Evolutionary conservation across 2,888 invertebrate species (phyloP), one percentile per base, ranked within the genome.

Genomic region (Lapara coniferarum): DNA sequence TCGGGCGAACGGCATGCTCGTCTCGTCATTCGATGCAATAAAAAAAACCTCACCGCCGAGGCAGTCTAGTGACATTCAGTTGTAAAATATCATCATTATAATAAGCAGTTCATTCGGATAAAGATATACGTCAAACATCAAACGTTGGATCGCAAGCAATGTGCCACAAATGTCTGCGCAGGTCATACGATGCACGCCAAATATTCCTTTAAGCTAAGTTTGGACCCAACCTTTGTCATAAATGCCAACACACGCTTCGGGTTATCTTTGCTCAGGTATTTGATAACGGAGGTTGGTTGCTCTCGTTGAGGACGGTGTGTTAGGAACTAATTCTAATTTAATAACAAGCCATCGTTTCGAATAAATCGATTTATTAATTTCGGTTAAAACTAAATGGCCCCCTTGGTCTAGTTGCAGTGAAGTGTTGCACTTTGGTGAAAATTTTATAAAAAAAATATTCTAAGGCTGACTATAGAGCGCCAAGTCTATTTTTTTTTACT

Each of bases 251-350:
- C 70, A 66, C 66, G 56, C 67, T 78, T 72, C 72, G 74, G 69
- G 76, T 71, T 71, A 80, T 81, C 78, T 81, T 81, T 76, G 73
- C 49, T 13, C 75, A 81, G 83, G 80, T 82, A 83, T 85, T 86
- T 83, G 81, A 83, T 85, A 84, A 78, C 79, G 75, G 72, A 80
- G 77, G 79, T 76, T 76, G 74, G 69, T 49, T 66, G 71, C 3
- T 81, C 73, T 0, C 7, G 58, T 69, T 79, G 71, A n/a, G 69
- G 73, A 52, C 7, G 6, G 7, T 6, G n/a, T 16, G 71, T 77
- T 84, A 8, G 73, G 76, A 70, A 58, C 75, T 49, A 37, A 37
- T 37, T 58, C 51, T 7, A 55, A 2, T 37, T 37, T 37, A 37
- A 37, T 37, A 37, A 8, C 37, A 37, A 37, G 5, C 5, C 8